Conservation (phyloP, 2,797 vertebrate genomes). For the Capromys pilorides region DNA sequence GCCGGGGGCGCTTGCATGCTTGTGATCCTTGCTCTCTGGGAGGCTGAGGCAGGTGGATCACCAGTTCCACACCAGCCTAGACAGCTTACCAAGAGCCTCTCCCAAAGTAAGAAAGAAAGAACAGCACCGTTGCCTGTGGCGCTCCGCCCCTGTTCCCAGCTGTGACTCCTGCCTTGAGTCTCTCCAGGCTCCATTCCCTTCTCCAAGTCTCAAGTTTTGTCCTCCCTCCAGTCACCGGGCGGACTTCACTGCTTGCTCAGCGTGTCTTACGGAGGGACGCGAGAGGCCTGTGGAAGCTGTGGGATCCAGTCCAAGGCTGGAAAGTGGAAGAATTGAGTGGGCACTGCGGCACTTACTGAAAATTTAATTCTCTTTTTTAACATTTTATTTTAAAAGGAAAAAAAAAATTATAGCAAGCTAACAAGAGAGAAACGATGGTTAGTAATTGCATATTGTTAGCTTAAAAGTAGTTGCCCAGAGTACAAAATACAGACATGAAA, state of each 20-base stretch:
- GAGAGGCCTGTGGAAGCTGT: neutral
- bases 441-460: neutral
- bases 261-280: neutral
- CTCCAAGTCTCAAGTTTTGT: neutral
- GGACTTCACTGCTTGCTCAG: neutral
- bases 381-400: neutral
- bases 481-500: neutral
- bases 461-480: neutral
- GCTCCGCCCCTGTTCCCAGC: neutral
- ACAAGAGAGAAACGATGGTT: neutral
- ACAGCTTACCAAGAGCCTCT: neutral
- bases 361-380: conserved; percentile 22
- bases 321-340: neutral
- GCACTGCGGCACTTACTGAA: neutral
- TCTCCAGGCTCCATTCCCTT: neutral
- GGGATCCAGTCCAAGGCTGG: neutral
- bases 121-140: neutral
- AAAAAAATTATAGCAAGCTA: neutral
- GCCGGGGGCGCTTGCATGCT: neutral
- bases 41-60: neutral
- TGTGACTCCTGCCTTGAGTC: neutral
- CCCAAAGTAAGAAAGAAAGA: neutral
- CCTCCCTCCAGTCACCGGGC: neutral
- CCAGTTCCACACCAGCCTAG: neutral
- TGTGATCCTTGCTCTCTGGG: neutral